phyloP scores from a whole-genome alignment of 2,797 vertebrate species.

The Smutsia gigantea region DNA sequence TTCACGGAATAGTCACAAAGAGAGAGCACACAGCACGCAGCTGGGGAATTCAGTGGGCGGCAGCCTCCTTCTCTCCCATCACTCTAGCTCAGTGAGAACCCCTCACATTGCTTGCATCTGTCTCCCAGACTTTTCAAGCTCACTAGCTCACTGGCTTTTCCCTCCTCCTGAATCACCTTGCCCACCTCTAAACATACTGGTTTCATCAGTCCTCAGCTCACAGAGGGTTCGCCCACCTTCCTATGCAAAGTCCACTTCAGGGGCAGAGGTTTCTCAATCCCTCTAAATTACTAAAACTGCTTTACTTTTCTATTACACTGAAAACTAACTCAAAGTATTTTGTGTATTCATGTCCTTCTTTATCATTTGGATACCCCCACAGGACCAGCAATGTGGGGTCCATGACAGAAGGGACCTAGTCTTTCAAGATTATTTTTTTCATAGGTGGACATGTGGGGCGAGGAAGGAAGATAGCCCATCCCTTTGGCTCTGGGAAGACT shows the following conservation, averaged over 20 bases:
- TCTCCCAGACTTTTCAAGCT: not conserved
- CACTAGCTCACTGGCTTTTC: not conserved
- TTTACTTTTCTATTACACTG: not conserved
- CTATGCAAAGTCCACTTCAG: not conserved
- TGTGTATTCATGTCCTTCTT: not conserved
- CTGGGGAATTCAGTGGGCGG: not conserved
- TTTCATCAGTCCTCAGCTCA: not conserved
- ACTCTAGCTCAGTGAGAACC: not conserved
- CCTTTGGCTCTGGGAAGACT: not conserved
- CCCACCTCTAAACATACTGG: not conserved
- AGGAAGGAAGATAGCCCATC: not conserved
- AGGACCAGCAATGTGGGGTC: not conserved
- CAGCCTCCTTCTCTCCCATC: not conserved
- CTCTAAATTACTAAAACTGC: not conserved
- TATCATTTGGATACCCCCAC: not conserved
- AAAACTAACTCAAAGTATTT: not conserved
- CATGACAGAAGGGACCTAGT: not conserved
- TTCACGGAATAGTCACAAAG: not conserved
- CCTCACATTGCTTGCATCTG: not conserved
- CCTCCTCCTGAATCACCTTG: not conserved
- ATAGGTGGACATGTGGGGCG: not conserved
- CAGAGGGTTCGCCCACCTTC: not conserved
- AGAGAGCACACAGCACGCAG: not conserved
- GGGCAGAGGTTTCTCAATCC: not conserved
- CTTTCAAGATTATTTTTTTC: not conserved